Evolutionary conservation across 2,797 vertebrate species (phyloP), one percentile per base, ranked within the genome.

Genomic region (Schizothorax lantsangensis): DNA sequence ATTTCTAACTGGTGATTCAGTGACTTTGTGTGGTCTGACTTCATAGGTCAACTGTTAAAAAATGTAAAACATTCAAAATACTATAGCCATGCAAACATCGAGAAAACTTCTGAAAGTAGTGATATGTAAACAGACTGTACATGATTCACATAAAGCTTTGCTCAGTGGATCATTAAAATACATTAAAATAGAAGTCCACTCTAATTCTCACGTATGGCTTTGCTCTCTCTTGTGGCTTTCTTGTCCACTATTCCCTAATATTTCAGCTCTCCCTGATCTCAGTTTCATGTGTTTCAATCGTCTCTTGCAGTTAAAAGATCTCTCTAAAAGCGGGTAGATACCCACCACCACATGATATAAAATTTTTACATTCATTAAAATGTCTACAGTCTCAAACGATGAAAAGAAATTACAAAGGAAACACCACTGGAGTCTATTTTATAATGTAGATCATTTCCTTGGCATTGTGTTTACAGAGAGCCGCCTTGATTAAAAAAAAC

Each of bases 161-260:
- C 57, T 83, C 68, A 43, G 45, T 83, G 79, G 72, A 81, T 81
- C 15, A 15, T 71, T 85, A 38, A 84, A 47, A 49, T 74, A 38
- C 57, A 64, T 75, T 66, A 47, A 80, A 85, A 79, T 59, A 52
- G n/a, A 80, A 57, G 77, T 90, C 86, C 88, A 80, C 87, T 89
- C 81, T 75, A 88, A 81, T 85, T 77, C 89, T 90, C 86, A 79
- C 84, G 77, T 95, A 95, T 95, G 95, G 95, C 95, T 96, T 95
- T 91, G 90, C 94, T 91, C 94, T 91, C 94, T 91, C 89, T 73
- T 92, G 93, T 92, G 93, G 77, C 83, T 78, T 71, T 45, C 54
- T 30, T n/a, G 45, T 47, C 79, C 52, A 78, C 57, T 33, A 62
- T 43, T 17, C 40, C 11, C 33, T 15, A 30, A 79, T 21, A 30